These are phyloP conservation scores for Hydrotaea cyrtoneurina DNA, from an alignment of 2,888 invertebrate genomes.

Conservation along the genomic window DNA sequence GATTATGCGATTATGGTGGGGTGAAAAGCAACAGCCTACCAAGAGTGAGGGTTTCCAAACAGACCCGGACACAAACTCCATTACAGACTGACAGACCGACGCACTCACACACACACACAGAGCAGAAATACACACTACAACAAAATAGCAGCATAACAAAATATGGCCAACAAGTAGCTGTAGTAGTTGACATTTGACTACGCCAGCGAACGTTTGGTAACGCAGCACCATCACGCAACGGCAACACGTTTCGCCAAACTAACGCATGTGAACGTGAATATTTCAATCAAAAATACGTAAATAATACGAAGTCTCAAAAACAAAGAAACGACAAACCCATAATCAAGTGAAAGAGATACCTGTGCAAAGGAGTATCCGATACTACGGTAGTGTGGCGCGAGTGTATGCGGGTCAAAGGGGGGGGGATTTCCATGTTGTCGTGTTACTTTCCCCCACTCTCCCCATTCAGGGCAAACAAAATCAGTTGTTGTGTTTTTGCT, in stretches of 20 bases:
- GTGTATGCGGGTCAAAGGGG: not conserved
- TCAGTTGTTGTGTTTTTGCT: not conserved
- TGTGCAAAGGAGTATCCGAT: too few species aligned
- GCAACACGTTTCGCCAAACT: not conserved
- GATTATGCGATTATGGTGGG: not conserved
- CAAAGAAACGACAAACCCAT: not conserved
- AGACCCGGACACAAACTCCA: not conserved
- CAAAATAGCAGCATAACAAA: slow-evolving; percentile 61
- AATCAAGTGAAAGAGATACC: too few species aligned
- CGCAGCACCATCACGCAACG: slow-evolving; percentile 43
- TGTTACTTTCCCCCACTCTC: not conserved
- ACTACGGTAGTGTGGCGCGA: too few species aligned
- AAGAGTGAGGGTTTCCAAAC: not conserved
- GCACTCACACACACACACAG: too few species aligned
- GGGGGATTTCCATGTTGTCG: not conserved
- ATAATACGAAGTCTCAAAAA: not conserved
- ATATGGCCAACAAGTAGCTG: slow-evolving; percentile 69
- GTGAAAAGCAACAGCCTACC: not conserved
- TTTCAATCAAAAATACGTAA: not conserved
- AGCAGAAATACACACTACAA: not conserved
- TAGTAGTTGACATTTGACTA: slow-evolving; percentile 65
- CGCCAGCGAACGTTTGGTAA: slow-evolving; percentile 63
- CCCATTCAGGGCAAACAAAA: not conserved
- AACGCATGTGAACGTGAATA: not conserved
- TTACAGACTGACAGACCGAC: not conserved